Evolutionary conservation across 2,797 vertebrate genomes (phyloP), one percentile per base, ranked within the genome.

Genomic region (Acridotheres tristis): DNA sequence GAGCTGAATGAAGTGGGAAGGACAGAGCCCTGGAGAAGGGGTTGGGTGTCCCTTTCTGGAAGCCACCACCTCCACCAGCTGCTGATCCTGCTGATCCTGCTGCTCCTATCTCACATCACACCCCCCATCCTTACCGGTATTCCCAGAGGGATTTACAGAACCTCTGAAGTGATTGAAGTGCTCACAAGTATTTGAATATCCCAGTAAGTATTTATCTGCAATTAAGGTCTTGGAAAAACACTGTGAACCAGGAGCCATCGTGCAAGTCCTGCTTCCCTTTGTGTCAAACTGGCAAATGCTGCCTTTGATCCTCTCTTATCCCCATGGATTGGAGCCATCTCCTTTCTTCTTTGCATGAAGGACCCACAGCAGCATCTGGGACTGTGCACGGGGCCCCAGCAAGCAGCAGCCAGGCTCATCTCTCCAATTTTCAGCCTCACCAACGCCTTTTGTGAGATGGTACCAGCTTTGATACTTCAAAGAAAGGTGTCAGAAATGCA

Each of bases 401-500:
- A 18, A 85, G 76, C 86, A 43, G 50, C 86, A 75, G 45, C 61
- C 18, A 26, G 29, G 30, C 86, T 58, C 67, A n/a, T 34, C 65
- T 63, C 90, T 27, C 25, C 75, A 25, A 61, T 85, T 77, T 67
- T 50, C 83, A 68, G 66, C 50, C 66, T 90, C 5, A 0, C 23
- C 65, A 51, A 26, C 8, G 13, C 69, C 81, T 89, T 92, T 85
- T 73, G 65, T 79, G 81, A 74, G 63, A 9, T 16, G 42, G 23
- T 40, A 36, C 54, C 67, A 25, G 87, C 89, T 68, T 36, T 23
- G 45, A 13, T 59, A 15, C 85, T 78, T 94, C 92, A 83, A 74
- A 96, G 89, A 59, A 75, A 73, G 59, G 80, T 84, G 85, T 93
- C 77, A 90, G 79, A 48, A 72, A 93, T 81, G 76, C 79, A 72